Evolutionary conservation across 2,888 invertebrate genomes (phyloP).

Genomic region (Scotopteryx bipunctaria): DNA sequence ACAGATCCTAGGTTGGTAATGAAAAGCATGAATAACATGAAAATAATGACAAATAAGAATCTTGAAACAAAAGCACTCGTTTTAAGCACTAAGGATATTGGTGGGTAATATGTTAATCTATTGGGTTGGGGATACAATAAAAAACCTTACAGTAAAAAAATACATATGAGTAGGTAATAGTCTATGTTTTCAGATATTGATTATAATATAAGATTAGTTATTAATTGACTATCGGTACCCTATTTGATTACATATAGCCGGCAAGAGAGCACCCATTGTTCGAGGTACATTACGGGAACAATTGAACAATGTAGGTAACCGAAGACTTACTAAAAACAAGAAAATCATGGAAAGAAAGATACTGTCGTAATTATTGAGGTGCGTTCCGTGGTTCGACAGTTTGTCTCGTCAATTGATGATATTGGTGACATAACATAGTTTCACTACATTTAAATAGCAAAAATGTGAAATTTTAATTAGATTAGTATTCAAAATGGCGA

Average conservation of each 20-base stretch:
- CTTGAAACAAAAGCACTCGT: too few species aligned
- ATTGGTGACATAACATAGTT: slow-evolving; percentile 5
- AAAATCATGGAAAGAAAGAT: slow-evolving; percentile 62
- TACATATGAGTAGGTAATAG: background rate
- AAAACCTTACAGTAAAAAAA: too few species aligned
- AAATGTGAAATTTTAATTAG: background rate
- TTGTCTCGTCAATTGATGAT: background rate
- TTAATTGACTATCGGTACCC: background rate
- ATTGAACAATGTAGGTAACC: slow-evolving; percentile 58
- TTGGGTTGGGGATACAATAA: background rate
- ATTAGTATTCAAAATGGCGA: background rate
- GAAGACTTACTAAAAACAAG: slow-evolving; percentile 55
- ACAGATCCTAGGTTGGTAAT: too few species aligned
- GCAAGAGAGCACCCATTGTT: slow-evolving; percentile 65
- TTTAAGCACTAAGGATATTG: too few species aligned
- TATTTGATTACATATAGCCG: slow-evolving; percentile 52
- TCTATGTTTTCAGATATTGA: background rate
- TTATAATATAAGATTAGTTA: background rate
- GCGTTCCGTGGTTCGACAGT: slow-evolving; percentile 5
- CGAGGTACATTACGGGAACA: slow-evolving; percentile 45
- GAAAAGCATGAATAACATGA: too few species aligned
- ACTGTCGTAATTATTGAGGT: slow-evolving; percentile 6
- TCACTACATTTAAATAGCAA: slow-evolving; percentile 1
- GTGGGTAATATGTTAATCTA: too few species aligned
- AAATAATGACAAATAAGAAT: too few species aligned